Evolutionary conservation across 2,888 invertebrate genomes (phyloP).

Genomic region (Campoplex nolae): DNA sequence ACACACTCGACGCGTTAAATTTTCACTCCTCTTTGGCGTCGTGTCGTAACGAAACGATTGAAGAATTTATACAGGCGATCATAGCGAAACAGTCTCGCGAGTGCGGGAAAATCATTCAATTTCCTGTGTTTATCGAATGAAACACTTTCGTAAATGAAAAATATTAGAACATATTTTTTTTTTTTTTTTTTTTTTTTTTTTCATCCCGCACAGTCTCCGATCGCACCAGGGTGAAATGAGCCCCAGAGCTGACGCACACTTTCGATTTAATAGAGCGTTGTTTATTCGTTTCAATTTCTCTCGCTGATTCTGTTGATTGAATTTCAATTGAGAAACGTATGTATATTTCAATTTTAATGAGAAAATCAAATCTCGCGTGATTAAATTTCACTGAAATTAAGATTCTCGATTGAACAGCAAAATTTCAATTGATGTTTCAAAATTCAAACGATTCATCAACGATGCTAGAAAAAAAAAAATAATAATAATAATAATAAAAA

Average conservation of each 20-base stretch:
- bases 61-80: too few relatives aligned
- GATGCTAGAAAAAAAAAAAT: neutral
- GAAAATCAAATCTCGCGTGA: neutral
- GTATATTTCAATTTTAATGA: neutral
- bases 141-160: too few relatives aligned
- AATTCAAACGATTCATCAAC: neutral
- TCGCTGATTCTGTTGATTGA: neutral
- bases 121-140: too few relatives aligned
- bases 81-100: too few relatives aligned
- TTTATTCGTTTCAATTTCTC: neutral
- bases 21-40: neutral
- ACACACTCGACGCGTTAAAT: neutral
- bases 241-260: neutral
- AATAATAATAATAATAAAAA: neutral
- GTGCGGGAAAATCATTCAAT: too few relatives aligned
- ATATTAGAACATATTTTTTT: too few relatives aligned
- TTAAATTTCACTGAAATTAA: neutral
- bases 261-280: neutral
- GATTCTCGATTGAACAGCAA: neutral
- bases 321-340: neutral
- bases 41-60: conserved; percentile 14
- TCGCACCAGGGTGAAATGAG: too few relatives aligned
- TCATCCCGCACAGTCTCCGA: too few relatives aligned
- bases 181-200: too few relatives aligned
- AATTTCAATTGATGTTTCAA: neutral